Conservation (phyloP, 64 coral and sea anemone species). For the Acropora tenuis region DNA sequence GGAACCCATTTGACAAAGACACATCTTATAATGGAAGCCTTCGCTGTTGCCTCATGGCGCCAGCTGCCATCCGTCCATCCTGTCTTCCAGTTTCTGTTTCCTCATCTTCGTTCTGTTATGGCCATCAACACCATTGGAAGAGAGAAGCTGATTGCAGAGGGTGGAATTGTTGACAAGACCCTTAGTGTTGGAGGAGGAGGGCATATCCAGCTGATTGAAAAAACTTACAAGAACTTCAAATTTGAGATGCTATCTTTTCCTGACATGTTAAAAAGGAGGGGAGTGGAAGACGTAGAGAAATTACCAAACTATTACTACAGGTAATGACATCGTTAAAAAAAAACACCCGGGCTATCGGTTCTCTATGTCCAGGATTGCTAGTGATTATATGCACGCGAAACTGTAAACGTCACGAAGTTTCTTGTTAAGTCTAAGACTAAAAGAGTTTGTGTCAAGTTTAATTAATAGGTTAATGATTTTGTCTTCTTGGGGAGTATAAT, state of each 20-base stretch:
- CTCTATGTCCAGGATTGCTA: not conserved
- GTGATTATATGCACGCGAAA: too few relatives aligned
- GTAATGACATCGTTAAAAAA: not conserved
- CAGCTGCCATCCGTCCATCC: conserved; percentile 90
- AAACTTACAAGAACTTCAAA: conserved; percentile 81
- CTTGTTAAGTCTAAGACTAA: too few relatives aligned
- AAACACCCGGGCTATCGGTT: not conserved
- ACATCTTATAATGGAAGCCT: conserved; percentile 83
- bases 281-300: conserved; percentile 70
- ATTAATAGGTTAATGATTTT: too few relatives aligned
- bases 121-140: conserved; percentile 83
- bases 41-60: conserved; percentile 88
- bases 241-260: conserved; percentile 87
- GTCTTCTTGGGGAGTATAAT: too few relatives aligned
- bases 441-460: too few relatives aligned
- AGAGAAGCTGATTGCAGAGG: conserved; percentile 69
- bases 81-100: conserved; percentile 84
- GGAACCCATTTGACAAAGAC: conserved; percentile 73
- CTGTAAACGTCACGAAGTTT: too few relatives aligned
- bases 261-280: conserved; percentile 66
- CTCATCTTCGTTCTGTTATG: conserved; percentile 81
- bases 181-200: conserved; percentile 88
- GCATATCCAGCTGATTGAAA: conserved; percentile 80
- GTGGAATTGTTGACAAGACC: conserved; percentile 59
- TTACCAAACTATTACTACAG: conserved; percentile 89